Conservation (phyloP, 2,888 invertebrate genomes). For the Cephus sareptanus region DNA sequence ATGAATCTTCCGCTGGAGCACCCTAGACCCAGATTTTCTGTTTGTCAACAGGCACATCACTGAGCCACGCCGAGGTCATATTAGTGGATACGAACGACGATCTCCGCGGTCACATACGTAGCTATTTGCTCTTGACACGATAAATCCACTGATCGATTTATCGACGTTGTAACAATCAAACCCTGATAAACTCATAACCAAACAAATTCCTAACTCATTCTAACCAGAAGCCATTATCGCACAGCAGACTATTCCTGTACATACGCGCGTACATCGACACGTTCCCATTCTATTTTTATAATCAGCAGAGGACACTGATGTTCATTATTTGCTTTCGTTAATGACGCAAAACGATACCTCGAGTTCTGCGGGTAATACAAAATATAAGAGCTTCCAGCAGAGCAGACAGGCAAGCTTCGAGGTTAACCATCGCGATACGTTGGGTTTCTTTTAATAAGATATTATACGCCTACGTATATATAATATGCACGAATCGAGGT, state of each 20-base stretch:
- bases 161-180: background rate
- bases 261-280: background rate
- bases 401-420: background rate
- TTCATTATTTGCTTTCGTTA: background rate
- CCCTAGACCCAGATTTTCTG: background rate
- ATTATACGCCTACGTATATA: background rate
- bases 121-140: background rate
- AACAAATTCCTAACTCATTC: background rate
- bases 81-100: background rate
- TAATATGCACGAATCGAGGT: background rate
- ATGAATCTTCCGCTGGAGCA: background rate
- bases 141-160: background rate
- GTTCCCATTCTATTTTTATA: background rate
- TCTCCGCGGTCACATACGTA: background rate
- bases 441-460: background rate
- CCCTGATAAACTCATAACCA: background rate
- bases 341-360: background rate
- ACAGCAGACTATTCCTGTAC: background rate
- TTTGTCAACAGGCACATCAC: background rate
- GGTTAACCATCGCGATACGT: background rate
- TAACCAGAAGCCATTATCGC: background rate
- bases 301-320: background rate
- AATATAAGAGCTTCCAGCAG: background rate
- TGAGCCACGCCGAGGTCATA: background rate
- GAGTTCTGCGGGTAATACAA: background rate